phyloP scores from a whole-genome alignment of 1,140 invertebrate genomes.

The Bombus sibiricus region DNA sequence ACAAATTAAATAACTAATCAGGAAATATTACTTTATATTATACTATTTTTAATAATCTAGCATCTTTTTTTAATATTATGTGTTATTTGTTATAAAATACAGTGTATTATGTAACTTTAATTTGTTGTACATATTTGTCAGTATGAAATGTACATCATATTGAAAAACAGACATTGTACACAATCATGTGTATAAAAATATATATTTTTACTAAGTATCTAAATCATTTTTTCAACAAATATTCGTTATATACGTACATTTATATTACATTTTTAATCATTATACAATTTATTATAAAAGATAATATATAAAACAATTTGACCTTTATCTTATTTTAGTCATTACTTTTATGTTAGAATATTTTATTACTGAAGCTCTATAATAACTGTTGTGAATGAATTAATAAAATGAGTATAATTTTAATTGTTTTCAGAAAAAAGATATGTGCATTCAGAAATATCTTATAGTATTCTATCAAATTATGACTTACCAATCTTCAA shows the following conservation, averaged over 20 bases:
- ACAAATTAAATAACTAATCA: neutral
- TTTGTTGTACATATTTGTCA: neutral
- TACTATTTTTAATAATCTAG: neutral
- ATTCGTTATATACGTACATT: constrained; percentile 16
- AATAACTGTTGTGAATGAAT: neutral
- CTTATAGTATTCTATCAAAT: neutral
- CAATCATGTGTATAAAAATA: constrained; percentile 29
- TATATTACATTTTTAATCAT: neutral
- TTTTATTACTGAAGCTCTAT: neutral
- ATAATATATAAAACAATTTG: neutral
- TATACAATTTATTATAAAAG: neutral
- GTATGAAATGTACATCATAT: neutral
- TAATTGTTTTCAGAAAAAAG: neutral
- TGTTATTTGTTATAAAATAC: constrained; percentile 37
- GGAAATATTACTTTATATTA: constrained; percentile 3
- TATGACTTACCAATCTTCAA: neutral
- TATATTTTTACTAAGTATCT: constrained; percentile 30
- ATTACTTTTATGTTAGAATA: constrained; percentile 2
- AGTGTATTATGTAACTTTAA: neutral
- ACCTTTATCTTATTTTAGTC: neutral
- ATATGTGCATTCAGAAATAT: neutral
- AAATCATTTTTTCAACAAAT: constrained; percentile 15
- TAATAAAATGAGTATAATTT: neutral
- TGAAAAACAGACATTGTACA: constrained; percentile 10
- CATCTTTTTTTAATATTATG: neutral